Evolutionary conservation across 2,797 vertebrate genomes (phyloP), one percentile per base, ranked within the genome.

Genomic region (Periparus ater): DNA sequence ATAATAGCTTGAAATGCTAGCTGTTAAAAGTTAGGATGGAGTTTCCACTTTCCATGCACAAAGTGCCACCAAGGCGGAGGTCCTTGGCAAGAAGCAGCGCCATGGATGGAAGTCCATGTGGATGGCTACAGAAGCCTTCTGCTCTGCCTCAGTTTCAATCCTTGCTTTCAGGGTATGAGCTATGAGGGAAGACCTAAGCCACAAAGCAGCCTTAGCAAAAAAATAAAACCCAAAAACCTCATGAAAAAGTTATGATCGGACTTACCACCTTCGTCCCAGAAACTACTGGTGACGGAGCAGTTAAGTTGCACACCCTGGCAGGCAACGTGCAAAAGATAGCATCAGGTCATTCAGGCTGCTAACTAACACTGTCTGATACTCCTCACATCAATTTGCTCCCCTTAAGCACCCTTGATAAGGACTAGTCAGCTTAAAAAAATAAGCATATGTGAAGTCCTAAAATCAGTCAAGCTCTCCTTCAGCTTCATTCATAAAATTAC

Each of bases 401-500:
- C 54, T 68, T 32, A 53, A 77, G 42, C 66, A 85, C 21, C 80
- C 74, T 42, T 29, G 29, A 42, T 57, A 66, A 84, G 38, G 42
- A 79, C 45, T 23, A 85, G 40, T 30, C 36, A 81, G 50, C 82
- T 95, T 73, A 68, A 89, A 74, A 79, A 80, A 73, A 65, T 4
- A 74, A 86, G 62, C 53, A 26, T 53, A 72, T 14, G 29, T 21
- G 21, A 84, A 92, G 71, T 57, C 58, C 61, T 63, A 54, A 89
- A 91, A 71, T 68, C 68, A 92, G 51, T 88, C 47, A 89, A 58
- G 55, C 50, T 91, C 55, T 86, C 79, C 57, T 92, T 85, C 72
- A 66, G 62, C 17, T 90, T 82, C 85, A 92, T 92, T 95, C 81
- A 91, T 93, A 84, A 76, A 88, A 91, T 57, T 62, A 50, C 45